Base-by-base conservation (phyloP, 2,797 vertebrate species). In the Coreius guichenoti region DNA sequence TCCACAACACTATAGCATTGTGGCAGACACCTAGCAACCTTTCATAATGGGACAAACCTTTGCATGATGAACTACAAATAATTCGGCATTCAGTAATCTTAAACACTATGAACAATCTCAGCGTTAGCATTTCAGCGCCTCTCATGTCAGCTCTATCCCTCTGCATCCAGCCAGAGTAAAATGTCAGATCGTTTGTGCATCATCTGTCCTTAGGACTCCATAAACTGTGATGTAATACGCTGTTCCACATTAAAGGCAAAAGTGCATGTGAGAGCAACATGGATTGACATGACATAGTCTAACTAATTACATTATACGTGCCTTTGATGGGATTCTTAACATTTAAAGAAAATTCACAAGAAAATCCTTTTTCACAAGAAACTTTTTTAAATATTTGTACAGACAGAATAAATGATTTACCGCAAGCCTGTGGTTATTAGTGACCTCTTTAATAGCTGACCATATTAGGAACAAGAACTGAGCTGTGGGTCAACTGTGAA, bases 161-260 rank as follows among this genome's bases (percentile, higher is more conserved):
- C 16, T 31, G 63, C 17, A 17, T 73, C 65, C 80, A 85, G 33
- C 74, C 82, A 70, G 54, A 82, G 26, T 45, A 73, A 85, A 86
- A 88, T 83, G 83, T 86, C 83, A 88, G 65, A 51, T 76, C 33
- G 23, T 86, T 86, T 80, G 47, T 75, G 56, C 69, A 68, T 88
- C 80, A 80, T 73, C 68, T 56, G 12, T 77, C 72, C 47, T 45
- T 29, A 69, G 68, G 84, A 49, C 36, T 68, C 5, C 72, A 13
- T 56, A 43, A 67, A 80, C 39, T 80, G 80, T 86, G 82, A 89
- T 85, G 88, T 85, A 79, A 78, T 36, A 75, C 19, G 69, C 33
- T 49, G 17, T 26, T 67, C 78, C 69, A 69, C 70, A 81, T 81
- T 73, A 63, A 58, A 74, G 21, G 39, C 69, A 70, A 45, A 73